Evolutionary conservation across 2,797 vertebrate genomes (phyloP).

Genomic region (Typhlichthys eigenmanni): DNA sequence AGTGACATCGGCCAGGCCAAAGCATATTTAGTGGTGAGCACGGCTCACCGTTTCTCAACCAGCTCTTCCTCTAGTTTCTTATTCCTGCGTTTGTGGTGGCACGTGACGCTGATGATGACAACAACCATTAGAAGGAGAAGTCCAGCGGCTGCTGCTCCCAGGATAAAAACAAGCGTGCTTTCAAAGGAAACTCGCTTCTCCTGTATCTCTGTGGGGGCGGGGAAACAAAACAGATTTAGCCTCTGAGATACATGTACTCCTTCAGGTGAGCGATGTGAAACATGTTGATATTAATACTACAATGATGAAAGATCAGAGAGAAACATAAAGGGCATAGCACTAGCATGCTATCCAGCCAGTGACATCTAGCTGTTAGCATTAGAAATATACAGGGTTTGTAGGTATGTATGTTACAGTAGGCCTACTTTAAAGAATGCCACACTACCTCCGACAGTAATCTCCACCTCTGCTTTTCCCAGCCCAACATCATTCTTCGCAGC

Average conservation of each 20-base stretch:
- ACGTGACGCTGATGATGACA: slow-evolving; percentile 80
- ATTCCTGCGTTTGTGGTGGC: slow-evolving; percentile 86
- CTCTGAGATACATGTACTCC: too few relatives aligned
- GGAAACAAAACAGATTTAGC: neutral
- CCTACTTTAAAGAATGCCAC: neutral
- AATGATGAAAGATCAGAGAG: neutral
- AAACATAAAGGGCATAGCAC: neutral
- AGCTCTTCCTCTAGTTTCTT: slow-evolving; percentile 78
- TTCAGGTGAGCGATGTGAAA: too few relatives aligned
- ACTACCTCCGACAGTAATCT: slow-evolving; percentile 74
- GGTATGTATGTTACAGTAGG: neutral
- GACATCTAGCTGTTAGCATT: neutral
- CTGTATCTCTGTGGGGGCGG: neutral
- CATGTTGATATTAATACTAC: too few relatives aligned
- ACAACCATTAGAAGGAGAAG: slow-evolving; percentile 82
- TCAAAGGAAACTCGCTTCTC: slow-evolving; percentile 47
- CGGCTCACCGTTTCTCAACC: slow-evolving; percentile 78
- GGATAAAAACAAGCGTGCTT: slow-evolving; percentile 76
- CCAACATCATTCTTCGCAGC: slow-evolving; percentile 78
- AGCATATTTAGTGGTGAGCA: neutral
- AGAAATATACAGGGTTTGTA: neutral
- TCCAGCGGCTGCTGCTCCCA: slow-evolving; percentile 73
- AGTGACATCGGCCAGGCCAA: neutral
- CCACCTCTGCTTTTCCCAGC: slow-evolving; percentile 41
- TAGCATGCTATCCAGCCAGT: neutral